Percentiles rank a stretch among this genome's conserved stretches.
Evolutionary conservation across 1,140 invertebrate genomes (phyloP).

Genomic region (Reticulitermes speratus): DNA sequence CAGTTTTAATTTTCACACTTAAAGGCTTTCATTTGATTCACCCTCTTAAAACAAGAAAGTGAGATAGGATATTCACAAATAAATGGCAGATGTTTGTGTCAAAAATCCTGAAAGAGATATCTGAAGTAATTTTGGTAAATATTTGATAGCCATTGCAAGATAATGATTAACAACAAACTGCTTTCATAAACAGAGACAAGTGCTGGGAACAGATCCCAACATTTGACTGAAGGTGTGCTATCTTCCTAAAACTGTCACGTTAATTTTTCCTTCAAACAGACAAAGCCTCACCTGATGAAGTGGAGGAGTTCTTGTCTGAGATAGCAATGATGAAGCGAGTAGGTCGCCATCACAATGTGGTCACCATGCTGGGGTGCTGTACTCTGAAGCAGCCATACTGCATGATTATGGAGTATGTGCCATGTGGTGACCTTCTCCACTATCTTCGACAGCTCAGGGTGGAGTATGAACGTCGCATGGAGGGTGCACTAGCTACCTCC

Average conservation of each 20-base stretch:
- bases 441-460: slow-evolving; percentile 47
- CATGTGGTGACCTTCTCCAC: slow-evolving; percentile 72
- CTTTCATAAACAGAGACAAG: too few relatives aligned
- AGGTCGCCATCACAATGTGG: slow-evolving; percentile 74
- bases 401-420: slow-evolving; percentile 77
- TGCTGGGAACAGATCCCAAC: too few relatives aligned
- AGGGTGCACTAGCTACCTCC: not conserved
- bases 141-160: too few relatives aligned
- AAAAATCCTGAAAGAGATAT: too few relatives aligned
- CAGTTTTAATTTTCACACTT: too few relatives aligned
- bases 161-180: too few relatives aligned
- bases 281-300: slow-evolving; percentile 50
- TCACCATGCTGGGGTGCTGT: slow-evolving; percentile 75
- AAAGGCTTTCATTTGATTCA: too few relatives aligned
- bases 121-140: too few relatives aligned
- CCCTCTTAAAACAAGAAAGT: too few relatives aligned
- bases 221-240: not conserved
- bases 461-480: slow-evolving; percentile 30
- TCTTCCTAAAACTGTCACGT: not conserved
- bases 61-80: too few relatives aligned
- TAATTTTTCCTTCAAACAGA: not conserved
- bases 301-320: slow-evolving; percentile 69
- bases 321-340: slow-evolving; percentile 77
- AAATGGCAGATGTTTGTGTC: too few relatives aligned
- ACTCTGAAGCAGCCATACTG: slow-evolving; percentile 65